These are phyloP conservation scores for Aporrectodea caliginosa DNA, from an alignment of 1,140 invertebrate genomes.

Conservation along the genomic window DNA sequence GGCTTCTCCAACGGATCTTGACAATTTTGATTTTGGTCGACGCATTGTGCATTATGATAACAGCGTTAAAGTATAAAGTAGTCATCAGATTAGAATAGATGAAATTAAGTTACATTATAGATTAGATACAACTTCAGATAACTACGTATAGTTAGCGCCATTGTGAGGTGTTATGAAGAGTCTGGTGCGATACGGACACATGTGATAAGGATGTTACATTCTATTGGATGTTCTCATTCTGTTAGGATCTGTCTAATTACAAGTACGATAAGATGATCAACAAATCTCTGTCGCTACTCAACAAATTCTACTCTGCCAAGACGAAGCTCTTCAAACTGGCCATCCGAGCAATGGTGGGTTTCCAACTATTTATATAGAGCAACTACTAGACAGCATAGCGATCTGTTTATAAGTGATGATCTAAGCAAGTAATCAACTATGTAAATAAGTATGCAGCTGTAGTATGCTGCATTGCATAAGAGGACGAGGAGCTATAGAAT, in stretches of 20 bases:
- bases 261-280: constrained; percentile 34
- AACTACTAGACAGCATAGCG: no score
- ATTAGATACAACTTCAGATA: neutral
- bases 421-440: no score
- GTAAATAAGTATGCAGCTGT: no score
- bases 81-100: no score
- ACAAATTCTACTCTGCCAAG: constrained; percentile 30
- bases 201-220: neutral
- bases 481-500: no score
- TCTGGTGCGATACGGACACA: neutral
- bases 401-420: no score
- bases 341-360: constrained; percentile 23
- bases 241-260: constrained; percentile 31
- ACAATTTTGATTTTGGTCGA: no score
- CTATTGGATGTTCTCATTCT: neutral
- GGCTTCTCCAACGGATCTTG: no score
- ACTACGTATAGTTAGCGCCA: neutral
- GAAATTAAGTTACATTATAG: neutral
- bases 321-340: constrained; percentile 32
- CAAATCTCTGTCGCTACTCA: constrained; percentile 30
- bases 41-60: no score
- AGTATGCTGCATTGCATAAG: no score
- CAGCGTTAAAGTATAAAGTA: no score
- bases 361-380: no score
- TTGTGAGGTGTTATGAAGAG: neutral